Evolutionary conservation across 2,888 invertebrate species (phyloP).

Genomic region (Lypha dubia): DNA sequence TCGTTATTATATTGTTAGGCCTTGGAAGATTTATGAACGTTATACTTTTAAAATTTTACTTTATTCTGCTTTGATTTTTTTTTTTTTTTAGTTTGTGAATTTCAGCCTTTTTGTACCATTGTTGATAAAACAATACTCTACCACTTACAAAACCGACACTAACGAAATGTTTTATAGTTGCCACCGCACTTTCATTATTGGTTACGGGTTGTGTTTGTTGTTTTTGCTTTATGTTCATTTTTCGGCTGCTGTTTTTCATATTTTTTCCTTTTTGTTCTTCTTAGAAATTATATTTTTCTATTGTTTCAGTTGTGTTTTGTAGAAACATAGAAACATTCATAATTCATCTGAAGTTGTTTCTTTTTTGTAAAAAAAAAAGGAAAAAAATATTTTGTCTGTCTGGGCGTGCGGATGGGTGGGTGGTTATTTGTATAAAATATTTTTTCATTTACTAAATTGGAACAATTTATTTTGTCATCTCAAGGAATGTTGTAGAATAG

Average conservation of each 20-base stretch:
- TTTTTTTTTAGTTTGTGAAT: background rate
- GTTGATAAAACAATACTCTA: background rate
- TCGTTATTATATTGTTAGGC: background rate
- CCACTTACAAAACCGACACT: constrained; percentile 7
- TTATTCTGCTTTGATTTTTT: background rate
- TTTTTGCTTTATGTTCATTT: constrained; percentile 28
- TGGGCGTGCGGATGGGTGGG: background rate
- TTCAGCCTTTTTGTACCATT: background rate
- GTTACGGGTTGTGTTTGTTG: constrained; percentile 37
- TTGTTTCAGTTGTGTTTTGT: constrained; percentile 34
- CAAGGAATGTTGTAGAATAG: constrained; percentile 60
- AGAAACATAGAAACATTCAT: constrained; percentile 30
- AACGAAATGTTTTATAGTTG: background rate
- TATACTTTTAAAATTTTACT: background rate
- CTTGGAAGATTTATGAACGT: constrained; percentile 9
- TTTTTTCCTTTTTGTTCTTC: background rate
- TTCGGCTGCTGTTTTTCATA: constrained; percentile 4
- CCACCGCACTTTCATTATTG: constrained; percentile 29
- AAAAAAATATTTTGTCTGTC: background rate
- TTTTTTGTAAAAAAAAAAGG: background rate
- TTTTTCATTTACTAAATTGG: constrained; percentile 77
- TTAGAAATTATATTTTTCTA: constrained; percentile 9
- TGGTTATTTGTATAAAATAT: background rate
- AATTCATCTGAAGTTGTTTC: constrained; percentile 17
- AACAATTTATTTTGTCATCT: constrained; percentile 77